These are phyloP conservation scores for Hydractinia echinata DNA, from an alignment of 30 jellyfish, hydroid and myxozoan species.

Conservation along the genomic window DNA sequence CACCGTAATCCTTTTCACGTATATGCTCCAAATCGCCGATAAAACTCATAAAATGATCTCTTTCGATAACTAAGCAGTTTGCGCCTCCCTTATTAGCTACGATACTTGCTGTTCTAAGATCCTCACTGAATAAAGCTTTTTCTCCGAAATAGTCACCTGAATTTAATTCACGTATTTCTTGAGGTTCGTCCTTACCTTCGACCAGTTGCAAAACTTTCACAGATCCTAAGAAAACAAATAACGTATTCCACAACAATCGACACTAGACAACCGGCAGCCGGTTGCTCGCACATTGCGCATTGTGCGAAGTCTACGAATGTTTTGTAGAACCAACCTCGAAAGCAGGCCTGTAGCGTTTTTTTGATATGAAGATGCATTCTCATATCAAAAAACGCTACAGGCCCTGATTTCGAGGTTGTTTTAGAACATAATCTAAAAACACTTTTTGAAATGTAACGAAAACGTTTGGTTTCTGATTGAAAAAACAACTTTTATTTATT, in stretches of 20 bases:
- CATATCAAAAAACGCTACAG: no score
- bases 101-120: slow-evolving; percentile 92
- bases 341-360: no score
- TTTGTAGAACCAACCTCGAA: no score
- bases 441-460: no score
- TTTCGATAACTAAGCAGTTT: slow-evolving; percentile 78
- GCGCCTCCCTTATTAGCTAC: slow-evolving; percentile 85
- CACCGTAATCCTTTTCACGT: slow-evolving; percentile 86
- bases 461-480: no score
- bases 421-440: no score
- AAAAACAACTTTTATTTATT: no score
- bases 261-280: no score
- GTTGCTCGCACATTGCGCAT: no score
- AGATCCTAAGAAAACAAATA: slow-evolving; percentile 24
- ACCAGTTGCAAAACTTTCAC: slow-evolving; percentile 78
- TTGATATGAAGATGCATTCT: no score
- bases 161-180: slow-evolving; percentile 64
- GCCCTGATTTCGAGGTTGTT: no score
- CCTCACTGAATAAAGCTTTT: slow-evolving; percentile 86
- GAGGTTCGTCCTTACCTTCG: slow-evolving; percentile 68
- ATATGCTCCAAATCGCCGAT: slow-evolving; percentile 59
- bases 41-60: slow-evolving; percentile 73
- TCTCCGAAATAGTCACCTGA: slow-evolving; percentile 95
- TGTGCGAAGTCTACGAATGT: no score
- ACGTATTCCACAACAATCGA: background rate